A percentile compares a stretch with the other conserved stretches of the same genome.
phyloP scores from a whole-genome alignment of 2,888 invertebrate species.

The Protula sp. region DNA sequence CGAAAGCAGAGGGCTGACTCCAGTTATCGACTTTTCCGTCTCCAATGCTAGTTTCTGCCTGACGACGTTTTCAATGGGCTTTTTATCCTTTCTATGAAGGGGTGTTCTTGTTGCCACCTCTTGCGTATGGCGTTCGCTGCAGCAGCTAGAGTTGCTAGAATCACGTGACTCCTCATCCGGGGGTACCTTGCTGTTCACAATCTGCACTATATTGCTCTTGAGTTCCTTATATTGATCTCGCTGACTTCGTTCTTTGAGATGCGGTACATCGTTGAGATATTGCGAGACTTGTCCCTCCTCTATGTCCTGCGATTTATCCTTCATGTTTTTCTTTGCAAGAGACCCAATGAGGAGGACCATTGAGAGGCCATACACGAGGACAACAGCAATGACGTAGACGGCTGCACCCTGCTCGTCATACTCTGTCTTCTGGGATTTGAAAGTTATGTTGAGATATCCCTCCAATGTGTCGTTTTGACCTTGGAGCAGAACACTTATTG shows the following conservation, averaged over 20 bases:
- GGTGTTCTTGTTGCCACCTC: too few relatives aligned
- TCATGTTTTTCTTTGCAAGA: conserved; percentile 44
- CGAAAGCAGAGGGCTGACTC: too few relatives aligned
- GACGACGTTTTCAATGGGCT: too few relatives aligned
- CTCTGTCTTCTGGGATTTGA: background rate
- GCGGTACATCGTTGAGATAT: background rate
- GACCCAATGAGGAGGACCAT: conserved; percentile 50
- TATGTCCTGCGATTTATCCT: conserved; percentile 45
- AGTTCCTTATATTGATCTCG: background rate
- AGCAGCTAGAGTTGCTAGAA: too few relatives aligned
- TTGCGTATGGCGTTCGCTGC: too few relatives aligned
- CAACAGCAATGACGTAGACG: conserved; percentile 45
- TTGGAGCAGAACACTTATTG: background rate
- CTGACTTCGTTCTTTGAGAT: background rate
- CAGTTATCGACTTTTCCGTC: too few relatives aligned
- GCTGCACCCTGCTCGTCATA: conserved; percentile 42
- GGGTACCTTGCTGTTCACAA: background rate
- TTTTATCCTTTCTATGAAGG: too few relatives aligned
- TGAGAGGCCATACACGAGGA: conserved; percentile 45
- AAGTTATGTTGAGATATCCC: background rate
- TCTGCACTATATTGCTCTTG: background rate
- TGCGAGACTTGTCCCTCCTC: conserved; percentile 87
- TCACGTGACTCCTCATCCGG: too few relatives aligned
- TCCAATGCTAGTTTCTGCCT: too few relatives aligned
- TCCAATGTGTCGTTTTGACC: background rate